Conservation (phyloP, 2,113 vertebrate genomes). For the Chaetura pelagica region DNA sequence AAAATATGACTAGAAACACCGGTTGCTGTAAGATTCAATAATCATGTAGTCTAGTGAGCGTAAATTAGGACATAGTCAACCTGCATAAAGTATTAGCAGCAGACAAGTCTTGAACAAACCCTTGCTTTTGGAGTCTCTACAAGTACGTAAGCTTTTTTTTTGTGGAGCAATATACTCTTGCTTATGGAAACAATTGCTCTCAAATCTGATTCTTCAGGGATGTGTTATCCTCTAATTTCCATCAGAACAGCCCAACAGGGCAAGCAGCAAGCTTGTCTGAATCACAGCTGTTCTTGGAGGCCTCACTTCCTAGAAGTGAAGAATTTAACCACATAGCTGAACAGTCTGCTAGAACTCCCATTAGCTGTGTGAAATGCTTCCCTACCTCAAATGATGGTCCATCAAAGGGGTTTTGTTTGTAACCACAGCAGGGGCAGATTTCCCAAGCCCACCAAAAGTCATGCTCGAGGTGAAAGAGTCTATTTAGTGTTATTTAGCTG, state of each 20-base stretch:
- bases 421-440: background rate
- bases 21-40: background rate
- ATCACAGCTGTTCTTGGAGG: background rate
- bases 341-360: fast-evolving
- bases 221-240: background rate
- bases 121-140: background rate
- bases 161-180: background rate
- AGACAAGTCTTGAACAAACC: background rate
- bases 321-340: background rate
- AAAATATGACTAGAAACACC: background rate
- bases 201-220: background rate
- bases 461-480: background rate
- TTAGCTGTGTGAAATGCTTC: background rate
- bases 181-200: background rate
- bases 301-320: background rate
- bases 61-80: background rate
- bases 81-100: background rate
- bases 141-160: background rate
- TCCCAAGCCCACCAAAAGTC: background rate
- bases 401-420: background rate
- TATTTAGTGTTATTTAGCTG: background rate
- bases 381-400: background rate
- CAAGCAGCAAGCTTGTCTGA: background rate
- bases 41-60: background rate
- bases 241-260: background rate